Base-by-base conservation (phyloP, 1,140 invertebrate species). In the Piezodorus guildinii region DNA sequence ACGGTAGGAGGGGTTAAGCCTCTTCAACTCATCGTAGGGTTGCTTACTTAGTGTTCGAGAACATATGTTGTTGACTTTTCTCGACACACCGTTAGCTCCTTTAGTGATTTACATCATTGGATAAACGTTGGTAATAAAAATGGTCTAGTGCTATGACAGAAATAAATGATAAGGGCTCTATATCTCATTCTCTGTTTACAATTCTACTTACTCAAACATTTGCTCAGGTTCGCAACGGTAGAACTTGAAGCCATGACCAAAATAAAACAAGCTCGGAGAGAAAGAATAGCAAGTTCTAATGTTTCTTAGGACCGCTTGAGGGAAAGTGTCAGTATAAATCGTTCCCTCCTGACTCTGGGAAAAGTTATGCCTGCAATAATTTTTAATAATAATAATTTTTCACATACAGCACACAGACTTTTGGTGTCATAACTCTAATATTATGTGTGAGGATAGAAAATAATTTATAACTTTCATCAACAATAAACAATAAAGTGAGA, bases 301-400 rank as follows among this genome's bases (percentile, higher is more conserved):
- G 81, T 82, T 1, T 81, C 79, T 67, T 87, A 85, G 49, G 86
- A 89, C 62, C 78, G 86, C 70, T 79, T 89, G 54, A 80, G 81
- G 69, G 88, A 91, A 80, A 87, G 88, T 27, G 85, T 89, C 25
- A 84, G 79, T 60, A 89, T 88, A 67, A 88, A 88, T 74, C 84
- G 85, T 71, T 87, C 85, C 0, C 75, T 92, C 49, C 73, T 90
- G n/a, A 90, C 87, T 3, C 74, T 93, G 65, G 88, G 89, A 17
- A 91, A 90, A 75, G 88, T 91, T 3, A 92, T 93, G 69, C 81
- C 77, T 1, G 77, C 80, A 14, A n/a, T n/a, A n/a, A n/a, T n/a
- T n/a, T n/a, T n/a, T n/a, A n/a, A n/a, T n/a, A n/a, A n/a, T n/a
- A n/a, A n/a, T n/a, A n/a, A n/a, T n/a, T n/a, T n/a, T n/a, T n/a